Conservation (phyloP, 2,113 vertebrate species). For the Zapus hudsonius region DNA sequence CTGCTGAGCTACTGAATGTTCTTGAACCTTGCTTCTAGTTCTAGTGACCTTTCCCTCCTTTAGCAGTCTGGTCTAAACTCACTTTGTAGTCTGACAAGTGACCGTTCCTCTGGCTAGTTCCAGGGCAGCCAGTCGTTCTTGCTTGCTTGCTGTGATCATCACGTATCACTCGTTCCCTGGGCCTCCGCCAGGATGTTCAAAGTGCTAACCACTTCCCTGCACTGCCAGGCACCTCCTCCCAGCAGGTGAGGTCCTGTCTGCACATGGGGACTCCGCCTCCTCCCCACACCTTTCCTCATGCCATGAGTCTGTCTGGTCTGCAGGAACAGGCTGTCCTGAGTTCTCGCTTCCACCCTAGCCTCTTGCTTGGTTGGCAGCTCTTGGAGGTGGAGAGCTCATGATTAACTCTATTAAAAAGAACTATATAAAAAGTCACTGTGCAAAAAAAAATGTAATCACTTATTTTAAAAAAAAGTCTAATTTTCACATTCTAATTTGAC, state of each 20-base stretch:
- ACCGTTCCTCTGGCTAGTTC: background rate
- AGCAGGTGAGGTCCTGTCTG: background rate
- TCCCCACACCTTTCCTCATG: background rate
- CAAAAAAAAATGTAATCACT: background rate
- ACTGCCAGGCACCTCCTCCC: fast-evolving
- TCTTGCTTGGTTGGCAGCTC: background rate
- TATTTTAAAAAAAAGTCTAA: background rate
- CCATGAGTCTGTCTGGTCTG: background rate
- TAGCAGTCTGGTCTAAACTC: background rate
- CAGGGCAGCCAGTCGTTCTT: too few relatives aligned
- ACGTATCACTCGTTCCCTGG: fast-evolving
- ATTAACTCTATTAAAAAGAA: background rate
- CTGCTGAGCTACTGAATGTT: too few relatives aligned
- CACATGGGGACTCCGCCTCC: background rate
- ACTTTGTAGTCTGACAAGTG: background rate
- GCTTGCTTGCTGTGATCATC: background rate
- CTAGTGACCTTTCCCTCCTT: background rate
- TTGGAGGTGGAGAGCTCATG: background rate
- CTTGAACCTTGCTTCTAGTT: too few relatives aligned
- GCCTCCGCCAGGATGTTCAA: too few relatives aligned
- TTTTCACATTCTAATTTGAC: slow-evolving; percentile 9
- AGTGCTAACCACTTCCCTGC: background rate
- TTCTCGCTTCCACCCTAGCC: too few relatives aligned
- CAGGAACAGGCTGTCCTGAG: background rate
- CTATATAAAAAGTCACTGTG: background rate